A percentile compares a stretch with the other conserved stretches of the same genome.
Evolutionary conservation across 2,113 vertebrate genomes (phyloP).

Genomic region (Camelus bactrianus): DNA sequence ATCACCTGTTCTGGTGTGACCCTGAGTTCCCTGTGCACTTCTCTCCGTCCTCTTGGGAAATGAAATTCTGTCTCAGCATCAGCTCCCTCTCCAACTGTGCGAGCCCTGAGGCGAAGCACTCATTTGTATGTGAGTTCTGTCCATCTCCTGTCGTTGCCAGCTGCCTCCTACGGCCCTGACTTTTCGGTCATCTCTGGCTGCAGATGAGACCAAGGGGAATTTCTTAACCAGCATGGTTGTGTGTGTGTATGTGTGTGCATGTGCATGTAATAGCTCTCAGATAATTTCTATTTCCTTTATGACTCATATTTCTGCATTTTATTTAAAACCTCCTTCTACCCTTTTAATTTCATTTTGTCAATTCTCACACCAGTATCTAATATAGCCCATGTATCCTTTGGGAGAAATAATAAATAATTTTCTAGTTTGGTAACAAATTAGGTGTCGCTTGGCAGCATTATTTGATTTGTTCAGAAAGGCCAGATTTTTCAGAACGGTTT

Average conservation of each 20-base stretch:
- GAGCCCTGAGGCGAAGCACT: slow-evolving; percentile 79
- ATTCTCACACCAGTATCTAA: slow-evolving; percentile 61
- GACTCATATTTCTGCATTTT: not conserved
- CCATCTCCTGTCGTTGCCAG: slow-evolving; percentile 62
- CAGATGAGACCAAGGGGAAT: slow-evolving; percentile 45
- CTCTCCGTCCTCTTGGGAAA: slow-evolving; percentile 85
- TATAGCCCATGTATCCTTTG: slow-evolving; percentile 66
- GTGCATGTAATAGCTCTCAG: not conserved
- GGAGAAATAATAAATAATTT: slow-evolving; percentile 75
- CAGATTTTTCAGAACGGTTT: slow-evolving; percentile 49
- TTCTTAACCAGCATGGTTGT: not conserved
- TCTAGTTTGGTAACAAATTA: slow-evolving; percentile 80
- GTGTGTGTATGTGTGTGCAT: not conserved
- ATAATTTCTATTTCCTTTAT: not conserved
- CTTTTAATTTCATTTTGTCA: slow-evolving; percentile 22
- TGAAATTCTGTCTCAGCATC: slow-evolving; percentile 83
- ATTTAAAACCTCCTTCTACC: not conserved
- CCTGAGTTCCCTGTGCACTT: slow-evolving; percentile 79
- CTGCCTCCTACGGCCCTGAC: slow-evolving; percentile 10
- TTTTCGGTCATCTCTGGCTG: not conserved
- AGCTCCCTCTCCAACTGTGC: slow-evolving; percentile 72
- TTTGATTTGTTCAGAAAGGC: slow-evolving; percentile 62
- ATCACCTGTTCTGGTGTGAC: slow-evolving; percentile 89
- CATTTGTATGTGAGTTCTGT: slow-evolving; percentile 77
- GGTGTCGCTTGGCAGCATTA: slow-evolving; percentile 21